Percentiles rank a stretch among this genome's conserved stretches.
phyloP scores from a whole-genome alignment of 2,888 invertebrate genomes.

The Euplexia lucipara region DNA sequence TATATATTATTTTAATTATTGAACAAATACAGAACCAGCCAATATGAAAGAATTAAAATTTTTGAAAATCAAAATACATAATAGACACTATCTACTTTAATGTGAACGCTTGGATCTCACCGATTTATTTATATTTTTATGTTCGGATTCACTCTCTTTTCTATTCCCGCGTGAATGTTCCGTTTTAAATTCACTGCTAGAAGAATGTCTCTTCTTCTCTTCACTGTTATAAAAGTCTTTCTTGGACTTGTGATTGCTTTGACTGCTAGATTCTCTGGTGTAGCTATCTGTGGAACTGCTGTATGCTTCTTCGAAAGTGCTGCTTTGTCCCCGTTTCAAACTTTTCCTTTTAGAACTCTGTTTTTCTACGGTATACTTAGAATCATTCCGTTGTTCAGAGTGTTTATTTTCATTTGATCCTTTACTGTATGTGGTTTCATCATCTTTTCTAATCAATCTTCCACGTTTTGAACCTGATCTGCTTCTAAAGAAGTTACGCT shows the following conservation, averaged over 20 bases:
- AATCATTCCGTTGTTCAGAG: background rate
- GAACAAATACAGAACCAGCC: too few relatives aligned
- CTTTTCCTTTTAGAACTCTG: background rate
- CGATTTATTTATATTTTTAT: background rate
- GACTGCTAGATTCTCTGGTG: background rate
- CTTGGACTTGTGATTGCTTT: background rate
- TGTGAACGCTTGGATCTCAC: too few relatives aligned
- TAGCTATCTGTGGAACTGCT: background rate
- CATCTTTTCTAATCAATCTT: rapidly evolving
- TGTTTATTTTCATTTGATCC: background rate
- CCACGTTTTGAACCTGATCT: background rate
- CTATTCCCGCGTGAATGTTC: slow-evolving; percentile 1
- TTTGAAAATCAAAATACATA: too few relatives aligned
- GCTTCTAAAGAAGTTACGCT: background rate
- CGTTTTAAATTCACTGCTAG: background rate
- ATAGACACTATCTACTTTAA: too few relatives aligned
- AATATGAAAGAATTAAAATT: too few relatives aligned
- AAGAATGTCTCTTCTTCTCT: background rate
- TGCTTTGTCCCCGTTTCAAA: background rate
- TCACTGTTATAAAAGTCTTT: background rate
- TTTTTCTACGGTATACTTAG: background rate
- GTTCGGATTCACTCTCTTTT: background rate
- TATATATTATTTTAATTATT: too few relatives aligned
- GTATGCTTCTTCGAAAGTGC: background rate
- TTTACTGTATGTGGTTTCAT: background rate